phyloP scores from a whole-genome alignment of 2,888 invertebrate species.

The Stenichneumon culpator region DNA sequence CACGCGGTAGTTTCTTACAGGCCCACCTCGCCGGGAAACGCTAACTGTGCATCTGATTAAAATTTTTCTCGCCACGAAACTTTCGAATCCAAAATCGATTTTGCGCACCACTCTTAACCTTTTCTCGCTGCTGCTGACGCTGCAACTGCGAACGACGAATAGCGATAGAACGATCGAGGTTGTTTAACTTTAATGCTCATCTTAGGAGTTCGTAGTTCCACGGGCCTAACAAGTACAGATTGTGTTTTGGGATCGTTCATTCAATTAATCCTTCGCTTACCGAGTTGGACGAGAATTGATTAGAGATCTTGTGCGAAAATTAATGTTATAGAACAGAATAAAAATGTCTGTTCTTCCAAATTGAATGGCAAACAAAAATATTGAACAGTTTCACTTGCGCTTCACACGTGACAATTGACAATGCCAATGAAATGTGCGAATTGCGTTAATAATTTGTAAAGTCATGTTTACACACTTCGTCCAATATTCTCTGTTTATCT shows the following conservation, averaged over 20 bases:
- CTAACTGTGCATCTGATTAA: constrained; percentile 36
- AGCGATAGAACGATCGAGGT: constrained; percentile 5
- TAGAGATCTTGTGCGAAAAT: too few species aligned
- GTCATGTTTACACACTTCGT: too few species aligned
- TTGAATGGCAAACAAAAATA: too few species aligned
- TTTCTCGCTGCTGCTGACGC: not conserved
- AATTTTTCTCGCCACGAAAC: constrained; percentile 29
- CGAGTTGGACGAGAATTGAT: not conserved
- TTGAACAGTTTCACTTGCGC: too few species aligned
- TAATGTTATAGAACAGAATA: too few species aligned
- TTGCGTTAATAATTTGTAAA: too few species aligned
- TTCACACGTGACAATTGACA: too few species aligned
- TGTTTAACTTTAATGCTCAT: constrained; percentile 11
- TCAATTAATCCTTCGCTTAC: not conserved
- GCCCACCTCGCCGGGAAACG: not conserved
- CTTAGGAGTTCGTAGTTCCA: not conserved
- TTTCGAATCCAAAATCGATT: constrained; percentile 48
- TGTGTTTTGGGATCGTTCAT: constrained; percentile 5
- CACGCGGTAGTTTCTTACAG: constrained; percentile 15
- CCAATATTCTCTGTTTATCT: not conserved
- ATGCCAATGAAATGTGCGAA: too few species aligned
- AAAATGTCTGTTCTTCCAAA: too few species aligned
- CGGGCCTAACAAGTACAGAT: not conserved
- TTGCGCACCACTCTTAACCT: not conserved
- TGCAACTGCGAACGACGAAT: not conserved